phyloP scores from a whole-genome alignment of 2,113 vertebrate species.

The Notothenia coriiceps region DNA sequence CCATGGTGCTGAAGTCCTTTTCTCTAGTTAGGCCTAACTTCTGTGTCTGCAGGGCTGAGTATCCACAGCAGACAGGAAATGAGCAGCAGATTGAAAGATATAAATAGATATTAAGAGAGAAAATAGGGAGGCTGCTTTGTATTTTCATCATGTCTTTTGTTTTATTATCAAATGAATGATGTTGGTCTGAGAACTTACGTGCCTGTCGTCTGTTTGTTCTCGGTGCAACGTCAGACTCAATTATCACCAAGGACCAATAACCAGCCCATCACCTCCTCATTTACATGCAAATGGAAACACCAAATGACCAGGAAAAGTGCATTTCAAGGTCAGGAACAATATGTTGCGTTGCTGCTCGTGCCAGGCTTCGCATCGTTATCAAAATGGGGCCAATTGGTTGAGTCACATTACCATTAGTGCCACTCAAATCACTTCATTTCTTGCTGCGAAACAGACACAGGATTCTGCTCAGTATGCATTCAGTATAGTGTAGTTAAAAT shows the following conservation, averaged over 20 bases:
- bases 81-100: background rate
- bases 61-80: background rate
- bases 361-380: background rate
- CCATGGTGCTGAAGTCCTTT: slow-evolving; percentile 73
- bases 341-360: background rate
- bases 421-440: background rate
- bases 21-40: background rate
- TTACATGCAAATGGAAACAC: slow-evolving; percentile 51
- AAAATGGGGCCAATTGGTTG: slow-evolving; percentile 6
- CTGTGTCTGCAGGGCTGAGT: background rate
- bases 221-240: background rate
- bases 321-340: slow-evolving; percentile 39
- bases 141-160: slow-evolving; percentile 18
- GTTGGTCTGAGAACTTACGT: background rate
- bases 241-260: slow-evolving; percentile 18
- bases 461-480: background rate
- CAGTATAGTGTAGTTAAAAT: no score
- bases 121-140: slow-evolving; percentile 1
- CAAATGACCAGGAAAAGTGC: slow-evolving; percentile 10
- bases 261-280: slow-evolving; percentile 8
- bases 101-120: no score
- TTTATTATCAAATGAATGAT: slow-evolving; percentile 22
- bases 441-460: background rate
- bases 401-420: background rate
- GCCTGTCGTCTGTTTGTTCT: slow-evolving; percentile 8